phyloP scores from a whole-genome alignment of 2,888 invertebrate genomes.

The Beris morrisii region DNA sequence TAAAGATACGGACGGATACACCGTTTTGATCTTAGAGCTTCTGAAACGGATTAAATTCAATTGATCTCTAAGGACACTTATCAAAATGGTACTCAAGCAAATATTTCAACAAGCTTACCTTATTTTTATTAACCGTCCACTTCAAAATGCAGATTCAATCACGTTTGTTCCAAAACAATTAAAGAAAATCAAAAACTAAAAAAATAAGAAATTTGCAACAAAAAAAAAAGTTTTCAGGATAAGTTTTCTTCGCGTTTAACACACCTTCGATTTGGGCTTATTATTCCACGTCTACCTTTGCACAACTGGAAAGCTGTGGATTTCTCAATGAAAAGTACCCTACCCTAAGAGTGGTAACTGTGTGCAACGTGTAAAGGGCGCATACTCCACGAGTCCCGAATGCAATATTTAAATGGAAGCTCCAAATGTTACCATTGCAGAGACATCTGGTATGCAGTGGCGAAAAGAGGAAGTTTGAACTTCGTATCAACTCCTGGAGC shows the following conservation, averaged over 20 bases:
- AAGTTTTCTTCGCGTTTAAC: slow-evolving; percentile 9
- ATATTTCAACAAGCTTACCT: too few relatives aligned
- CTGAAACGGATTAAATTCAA: too few relatives aligned
- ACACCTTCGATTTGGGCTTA: slow-evolving; percentile 1
- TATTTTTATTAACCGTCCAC: too few relatives aligned
- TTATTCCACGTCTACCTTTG: slow-evolving; percentile 11
- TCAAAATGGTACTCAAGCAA: too few relatives aligned
- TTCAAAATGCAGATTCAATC: too few relatives aligned
- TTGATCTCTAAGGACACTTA: too few relatives aligned
- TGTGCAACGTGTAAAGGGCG: not conserved
- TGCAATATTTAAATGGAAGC: not conserved
- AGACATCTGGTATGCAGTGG: too few relatives aligned
- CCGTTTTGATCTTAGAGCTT: too few relatives aligned
- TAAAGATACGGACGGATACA: too few relatives aligned
- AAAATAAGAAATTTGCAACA: slow-evolving; percentile 15
- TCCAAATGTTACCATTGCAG: too few relatives aligned
- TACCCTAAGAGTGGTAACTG: not conserved
- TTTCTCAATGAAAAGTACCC: slow-evolving; percentile 25
- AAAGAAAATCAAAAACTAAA: slow-evolving; percentile 17
- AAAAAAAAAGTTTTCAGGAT: not conserved
- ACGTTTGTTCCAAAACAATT: not conserved
- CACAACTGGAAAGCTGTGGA: slow-evolving; percentile 18
- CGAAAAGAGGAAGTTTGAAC: too few relatives aligned
- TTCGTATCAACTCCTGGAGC: too few relatives aligned
- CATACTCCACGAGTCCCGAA: slow-evolving; percentile 20